Conservation (phyloP, 2,113 vertebrate species). For the Oxygymnocypris stewartii region DNA sequence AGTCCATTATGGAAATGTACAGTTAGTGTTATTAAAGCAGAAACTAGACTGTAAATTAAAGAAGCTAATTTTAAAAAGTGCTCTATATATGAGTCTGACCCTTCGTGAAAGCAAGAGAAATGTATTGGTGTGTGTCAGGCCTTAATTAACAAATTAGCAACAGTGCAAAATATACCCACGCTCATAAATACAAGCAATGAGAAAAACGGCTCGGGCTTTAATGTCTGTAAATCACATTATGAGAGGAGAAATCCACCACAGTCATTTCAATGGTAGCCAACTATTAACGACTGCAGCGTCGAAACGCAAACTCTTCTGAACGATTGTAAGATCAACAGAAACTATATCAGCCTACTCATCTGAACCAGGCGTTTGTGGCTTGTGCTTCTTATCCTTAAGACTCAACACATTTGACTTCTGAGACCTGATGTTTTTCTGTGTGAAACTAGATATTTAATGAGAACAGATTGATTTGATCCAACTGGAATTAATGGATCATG, state of each 20-base stretch:
- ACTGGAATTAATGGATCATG: too few relatives aligned
- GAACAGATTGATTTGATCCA: too few relatives aligned
- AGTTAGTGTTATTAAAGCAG: neutral
- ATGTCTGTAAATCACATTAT: slow-evolving; percentile 55
- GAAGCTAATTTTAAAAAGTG: slow-evolving; percentile 56
- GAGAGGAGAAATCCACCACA: neutral
- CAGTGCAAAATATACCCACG: slow-evolving; percentile 44
- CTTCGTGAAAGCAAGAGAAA: slow-evolving; percentile 21
- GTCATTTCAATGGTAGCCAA: neutral
- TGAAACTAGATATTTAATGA: too few relatives aligned
- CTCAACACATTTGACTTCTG: neutral
- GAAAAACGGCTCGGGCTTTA: slow-evolving; percentile 54
- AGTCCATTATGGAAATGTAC: slow-evolving; percentile 15
- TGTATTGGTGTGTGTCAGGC: slow-evolving; percentile 46
- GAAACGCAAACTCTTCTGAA: neutral
- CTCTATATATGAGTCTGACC: slow-evolving; percentile 34
- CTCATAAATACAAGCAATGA: slow-evolving; percentile 54
- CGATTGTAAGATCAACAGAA: neutral
- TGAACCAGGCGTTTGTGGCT: neutral
- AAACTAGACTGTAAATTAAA: slow-evolving; percentile 41
- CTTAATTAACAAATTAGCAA: slow-evolving; percentile 63
- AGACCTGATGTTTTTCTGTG: neutral
- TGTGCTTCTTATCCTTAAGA: neutral
- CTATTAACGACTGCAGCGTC: neutral
- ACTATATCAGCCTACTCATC: neutral